A percentile compares a stretch with the other conserved stretches of the same genome.
These are phyloP conservation scores for Pammene aurita DNA, from an alignment of 2,888 invertebrate genomes.

Conservation along the genomic window DNA sequence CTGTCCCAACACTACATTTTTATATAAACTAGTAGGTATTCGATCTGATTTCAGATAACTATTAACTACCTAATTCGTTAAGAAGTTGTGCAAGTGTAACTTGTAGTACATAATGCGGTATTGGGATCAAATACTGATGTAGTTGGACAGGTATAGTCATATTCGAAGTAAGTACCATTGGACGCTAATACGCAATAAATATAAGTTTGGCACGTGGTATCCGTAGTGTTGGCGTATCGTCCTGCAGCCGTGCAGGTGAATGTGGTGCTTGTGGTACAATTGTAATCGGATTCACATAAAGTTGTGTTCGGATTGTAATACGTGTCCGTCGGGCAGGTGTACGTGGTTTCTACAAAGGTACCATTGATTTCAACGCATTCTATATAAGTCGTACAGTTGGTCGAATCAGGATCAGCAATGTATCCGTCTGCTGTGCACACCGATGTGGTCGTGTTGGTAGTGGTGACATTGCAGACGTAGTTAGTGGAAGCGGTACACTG, in stretches of 20 bases:
- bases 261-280: conserved; percentile 51
- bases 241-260: conserved; percentile 69
- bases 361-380: conserved; percentile 64
- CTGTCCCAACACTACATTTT: no score
- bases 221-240: conserved; percentile 59
- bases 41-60: neutral
- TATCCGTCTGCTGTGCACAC: conserved; percentile 66
- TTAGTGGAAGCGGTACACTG: conserved; percentile 63
- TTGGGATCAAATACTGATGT: conserved; percentile 57
- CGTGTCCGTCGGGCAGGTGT: conserved; percentile 62
- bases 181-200: conserved; percentile 51
- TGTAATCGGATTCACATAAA: conserved; percentile 64
- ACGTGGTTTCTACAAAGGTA: conserved; percentile 57
- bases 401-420: conserved; percentile 61
- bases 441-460: conserved; percentile 49
- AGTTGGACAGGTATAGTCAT: conserved; percentile 53
- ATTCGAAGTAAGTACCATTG: conserved; percentile 49
- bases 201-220: conserved; percentile 55
- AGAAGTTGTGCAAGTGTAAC: conserved; percentile 48
- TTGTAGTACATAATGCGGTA: conserved; percentile 53
- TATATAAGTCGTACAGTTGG: conserved; percentile 66
- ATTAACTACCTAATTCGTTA: neutral
- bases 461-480: conserved; percentile 59
- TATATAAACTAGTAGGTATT: neutral
- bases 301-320: conserved; percentile 67